Percentiles rank a stretch among this genome's conserved stretches.
Evolutionary conservation across 2,113 vertebrate genomes (phyloP).

Genomic region (Chloebia gouldiae): DNA sequence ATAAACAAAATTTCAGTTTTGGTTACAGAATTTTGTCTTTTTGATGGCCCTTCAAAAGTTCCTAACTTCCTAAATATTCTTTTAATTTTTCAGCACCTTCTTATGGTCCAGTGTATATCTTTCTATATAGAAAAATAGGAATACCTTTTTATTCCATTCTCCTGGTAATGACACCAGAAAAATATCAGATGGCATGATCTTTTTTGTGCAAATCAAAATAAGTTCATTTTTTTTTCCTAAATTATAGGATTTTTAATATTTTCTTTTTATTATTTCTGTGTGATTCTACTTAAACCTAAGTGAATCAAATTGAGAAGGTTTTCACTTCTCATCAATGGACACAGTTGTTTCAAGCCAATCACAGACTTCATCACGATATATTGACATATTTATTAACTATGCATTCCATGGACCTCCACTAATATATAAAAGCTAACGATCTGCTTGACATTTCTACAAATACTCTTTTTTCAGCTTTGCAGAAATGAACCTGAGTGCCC

Average conservation of each 20-base stretch:
- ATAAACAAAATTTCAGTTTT: neutral
- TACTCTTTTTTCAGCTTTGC: neutral
- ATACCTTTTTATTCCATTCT: neutral
- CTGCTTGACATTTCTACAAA: neutral
- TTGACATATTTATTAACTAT: neutral
- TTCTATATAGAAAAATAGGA: neutral
- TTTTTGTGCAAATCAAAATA: rapidly evolving
- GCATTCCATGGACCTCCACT: neutral
- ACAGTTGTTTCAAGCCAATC: neutral
- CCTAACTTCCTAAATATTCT: neutral
- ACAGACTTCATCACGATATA: neutral
- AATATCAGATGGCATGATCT: neutral
- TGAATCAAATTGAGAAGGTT: neutral
- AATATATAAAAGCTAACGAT: neutral
- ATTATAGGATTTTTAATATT: neutral
- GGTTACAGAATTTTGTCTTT: neutral
- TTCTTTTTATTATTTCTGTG: neutral
- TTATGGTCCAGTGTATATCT: neutral
- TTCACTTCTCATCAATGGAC: neutral
- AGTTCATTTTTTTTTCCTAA: neutral
- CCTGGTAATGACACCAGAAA: neutral
- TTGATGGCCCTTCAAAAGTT: neutral
- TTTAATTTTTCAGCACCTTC: neutral
- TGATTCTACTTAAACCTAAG: neutral
- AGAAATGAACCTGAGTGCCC: neutral